These are phyloP conservation scores for Holocentrus rufus DNA, from an alignment of 2,797 vertebrate genomes.

Conservation along the genomic window DNA sequence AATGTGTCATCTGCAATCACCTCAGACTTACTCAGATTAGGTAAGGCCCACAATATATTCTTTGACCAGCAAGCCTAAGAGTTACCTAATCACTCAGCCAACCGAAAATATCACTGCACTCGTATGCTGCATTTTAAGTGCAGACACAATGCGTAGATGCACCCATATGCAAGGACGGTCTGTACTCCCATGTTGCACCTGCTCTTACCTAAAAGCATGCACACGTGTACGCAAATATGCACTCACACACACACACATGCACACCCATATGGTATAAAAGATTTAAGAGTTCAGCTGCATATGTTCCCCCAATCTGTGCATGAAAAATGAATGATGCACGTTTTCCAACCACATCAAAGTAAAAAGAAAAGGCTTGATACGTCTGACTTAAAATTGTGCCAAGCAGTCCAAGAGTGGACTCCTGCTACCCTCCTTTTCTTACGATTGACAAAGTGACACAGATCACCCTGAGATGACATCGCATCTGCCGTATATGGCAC, in stretches of 20 bases:
- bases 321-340: not conserved
- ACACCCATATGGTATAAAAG: conserved; percentile 24
- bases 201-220: not conserved
- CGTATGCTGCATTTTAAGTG: not conserved
- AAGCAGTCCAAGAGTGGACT: not conserved
- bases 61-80: conserved; percentile 19
- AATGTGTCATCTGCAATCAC: conserved; percentile 69
- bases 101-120: conserved; percentile 13
- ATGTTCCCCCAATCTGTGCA: not conserved
- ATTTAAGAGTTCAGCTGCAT: not conserved
- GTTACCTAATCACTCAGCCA: not conserved
- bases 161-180: conserved; percentile 1
- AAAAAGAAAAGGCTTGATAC: not conserved
- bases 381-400: too few relatives aligned
- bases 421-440: not conserved
- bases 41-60: conserved; percentile 26
- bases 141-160: not conserved
- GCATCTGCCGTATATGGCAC: conserved; percentile 15
- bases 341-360: not conserved
- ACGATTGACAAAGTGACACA: conserved; percentile 4
- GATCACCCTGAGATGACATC: conserved; percentile 18
- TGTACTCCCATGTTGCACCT: not conserved
- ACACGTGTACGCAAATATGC: conserved; percentile 1
- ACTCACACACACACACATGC: not conserved
- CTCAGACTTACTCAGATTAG: conserved; percentile 43